Evolutionary conservation across 2,888 invertebrate genomes (phyloP), one percentile per base, ranked within the genome.

Genomic region (Linnaemya tessellans): DNA sequence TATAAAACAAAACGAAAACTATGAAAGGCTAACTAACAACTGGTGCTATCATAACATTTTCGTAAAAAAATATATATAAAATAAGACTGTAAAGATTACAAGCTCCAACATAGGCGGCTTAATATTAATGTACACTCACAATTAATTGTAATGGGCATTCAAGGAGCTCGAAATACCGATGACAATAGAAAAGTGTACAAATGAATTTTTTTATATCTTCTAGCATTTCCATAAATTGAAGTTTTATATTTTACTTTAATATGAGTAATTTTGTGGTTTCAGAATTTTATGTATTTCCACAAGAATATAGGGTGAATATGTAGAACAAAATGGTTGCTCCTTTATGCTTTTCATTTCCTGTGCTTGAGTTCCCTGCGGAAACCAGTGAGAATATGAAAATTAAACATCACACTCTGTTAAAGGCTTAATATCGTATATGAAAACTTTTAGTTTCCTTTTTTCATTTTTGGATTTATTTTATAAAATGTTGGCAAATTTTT

Each of bases 1-100:
- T 8, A 7, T 7, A 58, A 79, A 70, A 35, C 0, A 62, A 51
- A 71, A 78, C 43, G 43, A 73, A 73, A 71, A 83, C 60, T 73
- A 73, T 60, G 71, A 71, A 71, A 84, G 70, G 46, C 64, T 51
- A 80, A 80, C 64, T 58, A 80, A 80, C 84, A 84, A 84, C 84
- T 84, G 80, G 84, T 84, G 80, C 80, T 84, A 84, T 68, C 71
- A 80, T 75, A 84, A 80, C 43, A 78, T 73, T 22, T 49, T 68
- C 13, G 46, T 22, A 41, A 58, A 71, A 73, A 58, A 77, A 13
- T 15, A 68, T 62, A 30, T 11, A 54, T 10, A 22, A 49, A 41
- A n/a, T 1, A 54, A 9, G 13, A 38, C 13, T 15, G n/a, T 13
- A 22, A 35, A 1, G 4, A 54, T 43, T 25, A 35, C 10, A 75